Base-by-base conservation (phyloP, 2,888 invertebrate species). In the Leucophenga maculata region DNA sequence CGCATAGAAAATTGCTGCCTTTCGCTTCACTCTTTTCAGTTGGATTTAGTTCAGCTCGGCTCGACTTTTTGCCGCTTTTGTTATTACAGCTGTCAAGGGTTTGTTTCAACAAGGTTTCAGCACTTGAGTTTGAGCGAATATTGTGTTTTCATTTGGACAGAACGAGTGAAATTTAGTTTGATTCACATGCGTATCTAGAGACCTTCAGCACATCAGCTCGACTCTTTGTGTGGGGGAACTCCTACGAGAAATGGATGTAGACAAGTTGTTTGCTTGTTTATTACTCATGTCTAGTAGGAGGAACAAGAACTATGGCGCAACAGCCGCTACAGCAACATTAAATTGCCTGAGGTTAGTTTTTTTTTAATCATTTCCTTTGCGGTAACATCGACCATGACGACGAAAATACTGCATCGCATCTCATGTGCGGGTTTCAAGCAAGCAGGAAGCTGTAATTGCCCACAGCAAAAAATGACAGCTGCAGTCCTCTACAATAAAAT, bases 11-110 rank as follows among this genome's bases (percentile, higher is more conserved):
- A 55, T 55, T 26, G 44, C 20, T n/a, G 64, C 14, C 54, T 64
- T 46, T 14, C 18, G 22, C 16, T 26, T 31, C 8, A 39, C 9
- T 6, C 39, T 39, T 9, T 1, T 8, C 39, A 39, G 39, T 65
- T 50, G 26, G 39, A 16, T 22, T 20, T 20, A 59, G 73, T 73
- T 68, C 69, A 69, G 70, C 65, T 72, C 57, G 65, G 74, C 72
- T 73, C 74, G 46, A 8, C 67, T 73, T 75, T 69, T 64, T 69
- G 60, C 77, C 69, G 74, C 71, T 68, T 72, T 71, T 80, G 78
- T 80, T 80, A 80, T 82, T 82, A 80, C 80, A 80, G 80, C 82
- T 80, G 80, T 79, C 80, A 77, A 72, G 74, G 70, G 74, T n/a
- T n/a, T n/a, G n/a, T n/a, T n/a, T n/a, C n/a, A n/a, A n/a, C n/a